These are phyloP conservation scores for Chymomyza fuscimana DNA, from an alignment of 2,888 invertebrate genomes.

Conservation along the genomic window DNA sequence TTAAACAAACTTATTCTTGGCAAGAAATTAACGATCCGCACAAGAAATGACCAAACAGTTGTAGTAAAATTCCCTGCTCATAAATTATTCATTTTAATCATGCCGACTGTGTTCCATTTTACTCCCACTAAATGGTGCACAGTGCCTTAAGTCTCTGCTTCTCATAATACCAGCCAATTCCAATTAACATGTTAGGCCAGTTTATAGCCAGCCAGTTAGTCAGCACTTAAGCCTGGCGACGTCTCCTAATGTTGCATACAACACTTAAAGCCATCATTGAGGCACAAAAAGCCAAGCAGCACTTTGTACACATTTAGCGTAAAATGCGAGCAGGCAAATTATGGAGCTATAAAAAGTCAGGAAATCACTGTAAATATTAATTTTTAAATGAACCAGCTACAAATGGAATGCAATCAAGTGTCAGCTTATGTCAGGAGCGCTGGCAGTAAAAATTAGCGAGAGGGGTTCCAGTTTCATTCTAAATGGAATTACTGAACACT, in stretches of 20 bases:
- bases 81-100: background rate
- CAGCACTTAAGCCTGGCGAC: constrained; percentile 7
- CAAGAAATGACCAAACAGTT: background rate
- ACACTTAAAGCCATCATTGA: constrained; percentile 4
- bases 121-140: background rate
- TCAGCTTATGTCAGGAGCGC: background rate
- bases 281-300: constrained; percentile 18
- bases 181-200: constrained; percentile 7
- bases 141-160: background rate
- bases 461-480: too few relatives aligned
- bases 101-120: background rate
- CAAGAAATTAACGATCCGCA: background rate
- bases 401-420: background rate
- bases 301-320: constrained; percentile 64
- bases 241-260: background rate
- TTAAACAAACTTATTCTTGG: background rate
- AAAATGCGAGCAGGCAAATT: constrained; percentile 67
- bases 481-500: too few relatives aligned
- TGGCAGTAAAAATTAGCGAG: too few relatives aligned
- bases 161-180: background rate
- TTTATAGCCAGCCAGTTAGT: constrained; percentile 5
- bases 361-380: constrained; percentile 56
- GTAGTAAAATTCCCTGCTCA: background rate
- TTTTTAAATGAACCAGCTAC: constrained; percentile 39
- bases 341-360: constrained; percentile 51